Evolutionary conservation across 2,113 vertebrate genomes (phyloP).

Genomic region (Porphyrio hochstetteri): DNA sequence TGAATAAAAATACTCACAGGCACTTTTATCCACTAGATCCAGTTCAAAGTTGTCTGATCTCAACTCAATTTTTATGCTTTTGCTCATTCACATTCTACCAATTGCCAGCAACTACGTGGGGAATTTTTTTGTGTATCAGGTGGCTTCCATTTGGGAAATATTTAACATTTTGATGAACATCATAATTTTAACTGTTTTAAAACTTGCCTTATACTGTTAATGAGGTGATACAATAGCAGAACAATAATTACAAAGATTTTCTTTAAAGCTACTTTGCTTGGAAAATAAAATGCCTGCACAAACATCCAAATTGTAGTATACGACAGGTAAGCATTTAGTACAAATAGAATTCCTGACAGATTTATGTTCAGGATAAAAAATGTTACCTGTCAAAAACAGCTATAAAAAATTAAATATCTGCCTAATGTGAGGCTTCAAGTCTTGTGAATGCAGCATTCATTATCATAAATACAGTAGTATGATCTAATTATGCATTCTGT

Average conservation of each 20-base stretch:
- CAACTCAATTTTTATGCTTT: not conserved
- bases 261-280: not conserved
- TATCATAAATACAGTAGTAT: conserved; percentile 53
- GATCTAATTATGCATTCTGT: conserved; percentile 54
- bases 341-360: conserved; percentile 58
- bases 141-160: not conserved
- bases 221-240: conserved; percentile 14
- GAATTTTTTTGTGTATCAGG: not conserved
- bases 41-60: not conserved
- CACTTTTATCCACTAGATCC: not conserved
- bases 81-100: not conserved
- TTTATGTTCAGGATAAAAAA: conserved; percentile 50
- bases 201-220: conserved; percentile 14
- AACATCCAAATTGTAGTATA: conserved; percentile 40
- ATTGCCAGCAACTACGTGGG: not conserved
- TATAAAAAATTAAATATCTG: conserved; percentile 64
- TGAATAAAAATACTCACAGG: not conserved
- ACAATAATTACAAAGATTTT: conserved; percentile 30
- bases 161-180: not conserved
- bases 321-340: conserved; percentile 30
- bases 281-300: conserved; percentile 45
- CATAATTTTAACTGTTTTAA: not conserved
- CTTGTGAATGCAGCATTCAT: conserved; percentile 45
- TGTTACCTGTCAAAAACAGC: conserved; percentile 57
- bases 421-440: conserved; percentile 38